Evolutionary conservation across 2,888 invertebrate species (phyloP).

Genomic region (Eueremaeus valkanovi): DNA sequence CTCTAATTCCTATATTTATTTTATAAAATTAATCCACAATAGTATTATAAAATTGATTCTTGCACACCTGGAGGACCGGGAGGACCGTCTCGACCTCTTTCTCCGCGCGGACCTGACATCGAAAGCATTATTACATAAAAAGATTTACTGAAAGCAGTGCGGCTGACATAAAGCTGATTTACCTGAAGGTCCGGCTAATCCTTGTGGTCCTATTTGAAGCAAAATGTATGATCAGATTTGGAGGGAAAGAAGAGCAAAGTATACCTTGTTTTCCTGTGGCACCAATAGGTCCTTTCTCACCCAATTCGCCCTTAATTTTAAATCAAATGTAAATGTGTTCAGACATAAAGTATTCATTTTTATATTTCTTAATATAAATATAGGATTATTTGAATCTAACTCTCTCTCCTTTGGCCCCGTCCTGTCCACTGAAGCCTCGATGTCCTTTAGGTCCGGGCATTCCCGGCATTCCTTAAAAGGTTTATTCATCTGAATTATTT

Average conservation of each 20-base stretch:
- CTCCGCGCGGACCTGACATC: conserved; percentile 67
- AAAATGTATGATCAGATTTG: no score
- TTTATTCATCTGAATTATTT: no score
- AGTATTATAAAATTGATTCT: background rate
- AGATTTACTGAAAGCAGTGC: no score
- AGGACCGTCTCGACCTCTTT: conserved; percentile 77
- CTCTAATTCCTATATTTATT: background rate
- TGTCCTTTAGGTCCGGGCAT: conserved; percentile 78
- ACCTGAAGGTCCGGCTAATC: background rate
- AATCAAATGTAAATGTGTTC: background rate
- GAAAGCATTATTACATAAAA: no score
- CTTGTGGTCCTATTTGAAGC: no score
- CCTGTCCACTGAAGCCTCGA: conserved; percentile 68
- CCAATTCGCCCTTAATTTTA: conserved; percentile 65
- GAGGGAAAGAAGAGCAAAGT: no score
- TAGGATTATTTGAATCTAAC: background rate
- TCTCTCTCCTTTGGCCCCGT: conserved; percentile 74
- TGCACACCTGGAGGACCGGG: conserved; percentile 66
- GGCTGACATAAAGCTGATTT: no score
- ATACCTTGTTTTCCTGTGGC: background rate
- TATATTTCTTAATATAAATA: no score
- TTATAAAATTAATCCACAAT: background rate
- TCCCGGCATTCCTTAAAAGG: conserved; percentile 60
- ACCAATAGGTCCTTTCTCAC: conserved; percentile 63
- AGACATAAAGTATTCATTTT: no score